A percentile compares a stretch with the other conserved stretches of the same genome.
Conservation (phyloP, 2,113 vertebrate species). For the Speoplatyrhinus poulsoni region DNA sequence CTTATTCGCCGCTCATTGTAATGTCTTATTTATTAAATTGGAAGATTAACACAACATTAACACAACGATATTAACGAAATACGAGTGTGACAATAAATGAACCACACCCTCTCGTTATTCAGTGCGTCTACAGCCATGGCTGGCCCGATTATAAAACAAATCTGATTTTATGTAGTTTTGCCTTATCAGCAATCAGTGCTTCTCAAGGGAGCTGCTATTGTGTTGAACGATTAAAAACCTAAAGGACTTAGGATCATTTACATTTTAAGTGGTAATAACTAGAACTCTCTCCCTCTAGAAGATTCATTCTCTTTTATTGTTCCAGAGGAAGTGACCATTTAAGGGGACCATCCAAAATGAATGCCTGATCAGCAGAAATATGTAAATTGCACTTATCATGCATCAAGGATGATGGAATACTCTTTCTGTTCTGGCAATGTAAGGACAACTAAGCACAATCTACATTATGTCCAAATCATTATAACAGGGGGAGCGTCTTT, state of each 20-base stretch:
- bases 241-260: conserved; percentile 45
- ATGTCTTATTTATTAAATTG: conserved; percentile 42
- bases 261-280: conserved; percentile 60
- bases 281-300: conserved; percentile 45
- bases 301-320: conserved; percentile 12
- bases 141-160: conserved; percentile 28
- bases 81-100: no score
- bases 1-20: conserved; percentile 43
- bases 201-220: conserved; percentile 20
- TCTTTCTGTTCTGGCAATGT: conserved; percentile 11
- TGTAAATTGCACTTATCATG: conserved; percentile 1
- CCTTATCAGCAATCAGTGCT: conserved; percentile 31
- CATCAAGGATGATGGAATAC: neutral
- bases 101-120: conserved; percentile 48
- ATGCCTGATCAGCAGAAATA: neutral
- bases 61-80: neutral
- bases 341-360: conserved; percentile 17
- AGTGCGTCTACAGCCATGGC: conserved; percentile 42
- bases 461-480: conserved; percentile 22
- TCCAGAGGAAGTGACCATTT: conserved; percentile 15
- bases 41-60: conserved; percentile 9
- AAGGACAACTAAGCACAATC: neutral
- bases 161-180: conserved; percentile 28
- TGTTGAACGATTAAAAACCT: conserved; percentile 44
- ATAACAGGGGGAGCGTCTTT: neutral